Percentiles rank a stretch among this genome's conserved stretches.
Evolutionary conservation across 2,113 vertebrate species (phyloP).

Genomic region (mouse (Mus musculus)): GRCm39 chr14:78710501-78711000

Average conservation of each 20-base stretch:
- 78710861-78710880: too few species aligned
- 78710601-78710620: background rate
- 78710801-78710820: background rate
- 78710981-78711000: too few species aligned
- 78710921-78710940: background rate
- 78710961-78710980: too few species aligned
- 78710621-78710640: background rate
- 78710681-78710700: background rate
- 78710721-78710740: conserved; percentile 2
- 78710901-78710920: background rate
- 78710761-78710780: background rate
- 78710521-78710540: background rate
- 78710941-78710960: background rate
- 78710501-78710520: background rate
- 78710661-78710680: conserved; percentile 15
- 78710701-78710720: conserved; percentile 28
- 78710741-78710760: background rate
- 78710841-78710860: background rate
- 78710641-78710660: background rate
- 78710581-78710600: background rate
- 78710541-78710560: background rate
- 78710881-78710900: background rate
- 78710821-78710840: background rate
- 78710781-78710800: background rate
- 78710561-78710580: background rate